Percentiles rank a stretch among this genome's conserved stretches.
These are phyloP conservation scores for Himantopus leucocephalus DNA, from an alignment of 2,113 vertebrate species.

Conservation along the genomic window DNA sequence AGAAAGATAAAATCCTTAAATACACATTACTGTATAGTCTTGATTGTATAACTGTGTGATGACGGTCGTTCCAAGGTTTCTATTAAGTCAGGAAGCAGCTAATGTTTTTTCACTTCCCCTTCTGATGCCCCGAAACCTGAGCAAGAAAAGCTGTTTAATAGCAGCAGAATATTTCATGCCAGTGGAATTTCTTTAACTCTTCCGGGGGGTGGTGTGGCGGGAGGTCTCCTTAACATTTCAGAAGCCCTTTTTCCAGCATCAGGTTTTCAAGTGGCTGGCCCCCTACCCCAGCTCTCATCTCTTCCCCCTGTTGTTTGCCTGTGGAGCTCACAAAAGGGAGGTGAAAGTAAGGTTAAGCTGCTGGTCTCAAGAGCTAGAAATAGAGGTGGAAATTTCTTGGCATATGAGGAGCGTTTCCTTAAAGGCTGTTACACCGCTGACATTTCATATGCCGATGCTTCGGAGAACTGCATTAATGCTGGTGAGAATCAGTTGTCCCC, in stretches of 20 bases:
- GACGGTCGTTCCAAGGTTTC: background rate
- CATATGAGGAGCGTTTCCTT: background rate
- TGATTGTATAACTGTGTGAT: background rate
- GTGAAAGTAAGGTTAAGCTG: constrained; percentile 51
- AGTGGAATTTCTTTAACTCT: constrained; percentile 1
- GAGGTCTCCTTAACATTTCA: constrained; percentile 35
- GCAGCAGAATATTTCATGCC: background rate
- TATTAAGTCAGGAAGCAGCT: constrained; percentile 36
- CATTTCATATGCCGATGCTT: accelerated
- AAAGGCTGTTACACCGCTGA: background rate
- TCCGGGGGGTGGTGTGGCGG: background rate
- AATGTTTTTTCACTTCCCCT: constrained; percentile 12
- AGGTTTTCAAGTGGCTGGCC: constrained; percentile 16
- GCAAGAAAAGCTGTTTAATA: background rate
- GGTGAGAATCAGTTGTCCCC: background rate
- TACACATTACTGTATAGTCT: background rate
- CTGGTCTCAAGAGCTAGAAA: constrained; percentile 65
- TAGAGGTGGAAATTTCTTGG: constrained; percentile 42
- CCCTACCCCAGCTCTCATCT: constrained; percentile 20
- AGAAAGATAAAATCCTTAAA: background rate
- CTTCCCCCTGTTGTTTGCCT: background rate
- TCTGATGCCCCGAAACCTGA: background rate
- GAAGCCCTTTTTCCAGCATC: background rate
- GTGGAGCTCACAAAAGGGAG: constrained; percentile 21
- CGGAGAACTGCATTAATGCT: background rate